Evolutionary conservation across 2,797 vertebrate genomes (phyloP).

Genomic region (Falco naumanni): DNA sequence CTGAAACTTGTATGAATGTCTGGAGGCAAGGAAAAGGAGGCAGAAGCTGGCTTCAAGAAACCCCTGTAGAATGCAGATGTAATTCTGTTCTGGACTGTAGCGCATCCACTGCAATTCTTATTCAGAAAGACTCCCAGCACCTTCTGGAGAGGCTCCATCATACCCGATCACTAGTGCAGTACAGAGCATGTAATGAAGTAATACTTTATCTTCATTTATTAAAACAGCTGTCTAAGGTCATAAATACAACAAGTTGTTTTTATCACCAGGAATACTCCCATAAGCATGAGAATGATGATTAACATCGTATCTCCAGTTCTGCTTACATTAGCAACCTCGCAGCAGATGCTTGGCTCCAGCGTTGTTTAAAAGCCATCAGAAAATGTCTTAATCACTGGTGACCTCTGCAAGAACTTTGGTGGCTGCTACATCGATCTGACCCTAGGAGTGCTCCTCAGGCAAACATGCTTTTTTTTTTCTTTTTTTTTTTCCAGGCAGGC

Average conservation of each 20-base stretch:
- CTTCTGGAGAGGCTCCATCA: background rate
- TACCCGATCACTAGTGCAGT: background rate
- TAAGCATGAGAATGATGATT: constrained; percentile 3
- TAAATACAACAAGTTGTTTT: background rate
- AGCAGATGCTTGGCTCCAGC: background rate
- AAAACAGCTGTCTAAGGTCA: constrained; percentile 34
- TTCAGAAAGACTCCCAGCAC: background rate
- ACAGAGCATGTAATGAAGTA: background rate
- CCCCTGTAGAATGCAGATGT: background rate
- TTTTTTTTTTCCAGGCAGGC: constrained; percentile 42
- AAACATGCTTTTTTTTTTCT: background rate
- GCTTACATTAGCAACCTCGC: background rate
- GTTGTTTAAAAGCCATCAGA: constrained; percentile 45
- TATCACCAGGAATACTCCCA: background rate
- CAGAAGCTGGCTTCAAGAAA: background rate
- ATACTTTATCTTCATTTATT: constrained; percentile 1
- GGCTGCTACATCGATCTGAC: constrained; percentile 43
- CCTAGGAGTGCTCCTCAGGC: constrained; percentile 34
- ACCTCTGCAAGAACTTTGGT: constrained; percentile 44
- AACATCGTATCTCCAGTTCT: background rate
- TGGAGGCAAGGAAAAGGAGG: background rate
- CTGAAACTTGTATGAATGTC: background rate
- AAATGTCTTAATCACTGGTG: constrained; percentile 10
- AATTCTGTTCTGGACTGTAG: background rate
- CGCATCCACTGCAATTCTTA: background rate